Conservation (phyloP, 2,888 invertebrate species). For the Anthophora plumipes region DNA sequence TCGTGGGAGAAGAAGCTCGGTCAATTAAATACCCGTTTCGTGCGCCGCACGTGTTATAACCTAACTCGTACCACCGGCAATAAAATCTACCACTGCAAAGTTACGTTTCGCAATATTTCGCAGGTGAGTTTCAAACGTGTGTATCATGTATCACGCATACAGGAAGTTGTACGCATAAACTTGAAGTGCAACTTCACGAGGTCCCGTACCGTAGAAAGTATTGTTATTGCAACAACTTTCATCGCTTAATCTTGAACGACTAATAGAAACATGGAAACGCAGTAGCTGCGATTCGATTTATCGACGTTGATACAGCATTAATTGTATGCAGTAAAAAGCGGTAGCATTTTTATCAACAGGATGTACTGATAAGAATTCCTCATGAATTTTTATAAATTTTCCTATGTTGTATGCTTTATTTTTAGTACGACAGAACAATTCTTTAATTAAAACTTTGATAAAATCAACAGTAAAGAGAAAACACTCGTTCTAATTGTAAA, state of each 20-base stretch:
- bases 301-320: too few relatives aligned
- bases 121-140: neutral
- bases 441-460: neutral
- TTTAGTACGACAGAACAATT: neutral
- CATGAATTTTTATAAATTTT: neutral
- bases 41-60: neutral
- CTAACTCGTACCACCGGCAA: neutral
- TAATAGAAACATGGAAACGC: neutral
- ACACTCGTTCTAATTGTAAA: neutral
- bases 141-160: neutral
- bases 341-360: conserved; percentile 21
- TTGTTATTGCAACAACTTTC: neutral
- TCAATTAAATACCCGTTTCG: conserved; percentile 38
- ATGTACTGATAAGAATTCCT: conserved; percentile 7
- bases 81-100: neutral
- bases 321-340: conserved; percentile 1
- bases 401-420: neutral
- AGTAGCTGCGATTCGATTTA: neutral
- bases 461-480: neutral
- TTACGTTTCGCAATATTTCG: conserved; percentile 10
- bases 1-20: conserved; percentile 14
- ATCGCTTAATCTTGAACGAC: neutral
- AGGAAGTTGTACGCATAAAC: conserved; percentile 12
- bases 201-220: conserved; percentile 8
- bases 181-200: neutral